A percentile compares a stretch with the other conserved stretches of the same genome.
These are phyloP conservation scores for Harmothoe impar DNA, from an alignment of 2,888 invertebrate species.

Conservation along the genomic window DNA sequence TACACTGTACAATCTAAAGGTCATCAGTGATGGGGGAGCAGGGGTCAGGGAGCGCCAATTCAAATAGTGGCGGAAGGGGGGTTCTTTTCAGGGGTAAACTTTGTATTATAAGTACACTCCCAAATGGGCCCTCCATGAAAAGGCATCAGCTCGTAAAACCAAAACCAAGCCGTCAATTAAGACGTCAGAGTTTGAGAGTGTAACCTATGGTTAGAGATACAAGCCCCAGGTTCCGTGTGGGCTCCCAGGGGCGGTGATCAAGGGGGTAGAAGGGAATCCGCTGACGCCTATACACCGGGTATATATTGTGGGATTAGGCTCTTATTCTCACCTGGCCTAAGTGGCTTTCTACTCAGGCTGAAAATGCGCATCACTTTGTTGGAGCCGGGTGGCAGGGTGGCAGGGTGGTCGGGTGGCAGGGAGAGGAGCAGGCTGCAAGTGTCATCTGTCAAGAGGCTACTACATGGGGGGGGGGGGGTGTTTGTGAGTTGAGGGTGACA, in stretches of 20 bases:
- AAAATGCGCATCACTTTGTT: constrained; percentile 7
- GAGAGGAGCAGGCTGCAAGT: background rate
- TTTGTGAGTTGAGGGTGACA: background rate
- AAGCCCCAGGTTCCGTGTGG: background rate
- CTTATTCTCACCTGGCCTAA: background rate
- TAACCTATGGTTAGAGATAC: background rate
- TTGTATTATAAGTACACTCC: too few relatives aligned
- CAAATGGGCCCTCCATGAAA: background rate
- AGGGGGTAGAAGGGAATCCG: background rate
- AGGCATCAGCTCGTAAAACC: constrained; percentile 2
- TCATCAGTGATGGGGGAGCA: too few relatives aligned
- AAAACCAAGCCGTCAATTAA: constrained; percentile 8
- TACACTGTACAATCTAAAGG: too few relatives aligned
- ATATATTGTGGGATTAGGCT: background rate
- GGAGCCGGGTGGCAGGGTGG: too few relatives aligned
- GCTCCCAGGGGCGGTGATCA: background rate
- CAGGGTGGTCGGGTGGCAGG: too few relatives aligned
- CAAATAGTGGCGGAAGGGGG: too few relatives aligned
- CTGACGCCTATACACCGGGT: background rate
- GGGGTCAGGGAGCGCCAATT: too few relatives aligned
- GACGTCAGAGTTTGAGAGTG: constrained; percentile 2
- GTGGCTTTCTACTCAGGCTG: constrained; percentile 24
- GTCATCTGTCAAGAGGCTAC: background rate
- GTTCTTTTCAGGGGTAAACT: too few relatives aligned
- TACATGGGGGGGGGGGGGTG: background rate